Evolutionary conservation across 2,888 invertebrate genomes (phyloP), one percentile per base, ranked within the genome.

Genomic region (Crocallis elinguaria): DNA sequence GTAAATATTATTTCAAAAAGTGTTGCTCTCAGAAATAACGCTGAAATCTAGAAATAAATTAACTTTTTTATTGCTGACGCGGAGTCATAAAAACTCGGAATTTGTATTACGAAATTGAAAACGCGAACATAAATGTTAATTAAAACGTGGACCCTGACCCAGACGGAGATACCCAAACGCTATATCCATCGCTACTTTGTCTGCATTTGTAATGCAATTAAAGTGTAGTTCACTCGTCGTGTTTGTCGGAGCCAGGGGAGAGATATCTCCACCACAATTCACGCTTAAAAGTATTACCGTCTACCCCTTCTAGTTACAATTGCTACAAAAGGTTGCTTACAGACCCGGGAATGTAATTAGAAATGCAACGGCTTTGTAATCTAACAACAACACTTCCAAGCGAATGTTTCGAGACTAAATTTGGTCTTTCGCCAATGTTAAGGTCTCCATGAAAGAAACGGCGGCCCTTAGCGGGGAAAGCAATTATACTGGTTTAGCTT

Each of bases 301-400:
- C 25, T 42, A 1, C 35, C 32, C 35, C 44, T 50, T 60, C 21
- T 41, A n/a, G 32, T 46, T 52, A 43, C 38, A 49, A 39, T 52
- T 17, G 45, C 35, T 38, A 50, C 38, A 55, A 44, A 41, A 49
- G 44, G 49, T 46, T 19, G 43, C 45, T 48, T 25, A 29, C 50
- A 61, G 56, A 54, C 54, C 57, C 63, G 32, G 51, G 60, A 67
- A 69, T 71, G 66, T 70, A 75, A 73, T 75, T 72, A 71, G 59
- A 51, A 57, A 59, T 57, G 64, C 65, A 57, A 53, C 39, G 50
- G 46, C 49, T 62, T 49, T 60, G 55, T 50, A 62, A 71, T 65
- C 64, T 59, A 62, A 48, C 46, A 57, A 53, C 38, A 62, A 39
- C 50, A 46, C 49, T 62, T 21, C 43, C 37, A 45, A 54, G 59